A percentile compares a stretch with the other conserved stretches of the same genome.
Conservation (phyloP, 1,140 invertebrate genomes). For the Drosophila funebris region DNA sequence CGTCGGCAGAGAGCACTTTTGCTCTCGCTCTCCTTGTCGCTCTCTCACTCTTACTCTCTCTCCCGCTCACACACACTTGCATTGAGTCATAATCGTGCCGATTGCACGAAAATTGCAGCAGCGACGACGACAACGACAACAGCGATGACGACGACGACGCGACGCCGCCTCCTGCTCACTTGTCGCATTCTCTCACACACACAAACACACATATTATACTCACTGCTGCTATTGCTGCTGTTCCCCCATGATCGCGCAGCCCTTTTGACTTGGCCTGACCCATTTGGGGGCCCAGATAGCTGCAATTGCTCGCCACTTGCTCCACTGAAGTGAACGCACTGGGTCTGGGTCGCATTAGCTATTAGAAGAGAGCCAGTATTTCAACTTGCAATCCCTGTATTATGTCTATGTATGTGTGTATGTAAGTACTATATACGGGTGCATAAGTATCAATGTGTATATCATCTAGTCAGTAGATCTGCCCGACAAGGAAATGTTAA, state of each 20-base stretch:
- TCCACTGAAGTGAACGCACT: slow-evolving; percentile 57
- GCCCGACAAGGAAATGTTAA: slow-evolving; percentile 30
- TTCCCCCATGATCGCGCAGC: slow-evolving; percentile 67
- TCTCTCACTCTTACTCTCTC: slow-evolving; percentile 1
- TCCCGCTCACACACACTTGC: slow-evolving; percentile 61
- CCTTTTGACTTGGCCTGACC: slow-evolving; percentile 76
- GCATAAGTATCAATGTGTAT: neutral
- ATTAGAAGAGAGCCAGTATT: slow-evolving; percentile 35
- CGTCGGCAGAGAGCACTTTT: slow-evolving; percentile 24
- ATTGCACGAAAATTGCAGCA: slow-evolving; percentile 61
- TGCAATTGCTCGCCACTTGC: slow-evolving; percentile 55
- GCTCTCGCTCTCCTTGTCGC: slow-evolving; percentile 6
- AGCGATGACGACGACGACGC: slow-evolving; percentile 4
- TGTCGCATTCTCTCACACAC: slow-evolving; percentile 29
- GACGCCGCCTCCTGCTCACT: slow-evolving; percentile 42
- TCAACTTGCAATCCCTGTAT: slow-evolving; percentile 18
- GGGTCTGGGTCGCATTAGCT: slow-evolving; percentile 70
- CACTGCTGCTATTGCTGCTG: slow-evolving; percentile 16
- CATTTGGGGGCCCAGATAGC: slow-evolving; percentile 61
- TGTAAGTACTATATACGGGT: neutral
- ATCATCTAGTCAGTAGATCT: slow-evolving; percentile 14
- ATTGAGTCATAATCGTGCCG: slow-evolving; percentile 78
- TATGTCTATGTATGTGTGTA: slow-evolving; percentile 2
- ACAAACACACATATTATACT: neutral
- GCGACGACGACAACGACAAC: slow-evolving; percentile 38